phyloP scores from a whole-genome alignment of 2,797 vertebrate genomes.

The Lepus townsendii region DNA sequence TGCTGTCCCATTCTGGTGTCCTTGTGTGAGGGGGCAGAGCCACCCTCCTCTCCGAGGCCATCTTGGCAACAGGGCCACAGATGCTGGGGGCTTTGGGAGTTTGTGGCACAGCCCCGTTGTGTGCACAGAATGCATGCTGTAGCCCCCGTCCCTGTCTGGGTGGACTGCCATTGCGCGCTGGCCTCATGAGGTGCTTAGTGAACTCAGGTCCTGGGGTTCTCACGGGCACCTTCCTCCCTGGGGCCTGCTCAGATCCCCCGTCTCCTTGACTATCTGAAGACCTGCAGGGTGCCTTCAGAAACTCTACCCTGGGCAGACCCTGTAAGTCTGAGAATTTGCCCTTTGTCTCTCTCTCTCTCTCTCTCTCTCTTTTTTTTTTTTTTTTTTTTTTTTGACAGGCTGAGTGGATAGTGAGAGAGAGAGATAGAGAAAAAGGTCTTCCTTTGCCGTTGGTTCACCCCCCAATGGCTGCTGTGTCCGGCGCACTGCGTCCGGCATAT shows the following conservation, averaged over 20 bases:
- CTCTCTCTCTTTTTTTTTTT: too few species aligned
- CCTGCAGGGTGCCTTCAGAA: not conserved
- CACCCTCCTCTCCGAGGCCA: not conserved
- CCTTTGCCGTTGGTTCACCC: too few species aligned
- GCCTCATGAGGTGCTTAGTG: too few species aligned
- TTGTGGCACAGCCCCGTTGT: not conserved
- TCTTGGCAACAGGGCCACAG: not conserved
- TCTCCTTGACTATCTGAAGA: not conserved
- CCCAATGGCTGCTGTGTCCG: too few species aligned
- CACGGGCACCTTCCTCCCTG: not conserved
- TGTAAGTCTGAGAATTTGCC: too few species aligned
- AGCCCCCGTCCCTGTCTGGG: not conserved
- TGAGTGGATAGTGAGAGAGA: too few species aligned
- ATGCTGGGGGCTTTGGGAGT: not conserved
- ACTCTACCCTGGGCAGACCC: not conserved
- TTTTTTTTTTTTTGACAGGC: too few species aligned
- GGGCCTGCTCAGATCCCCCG: not conserved
- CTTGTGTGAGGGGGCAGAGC: not conserved
- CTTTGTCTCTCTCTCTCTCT: not conserved
- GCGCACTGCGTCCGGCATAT: too few species aligned
- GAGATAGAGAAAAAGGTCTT: too few species aligned
- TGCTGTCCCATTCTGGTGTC: not conserved
- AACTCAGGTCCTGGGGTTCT: not conserved
- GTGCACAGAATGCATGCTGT: too few species aligned
- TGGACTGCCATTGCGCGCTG: accelerated